phyloP scores from a whole-genome alignment of 2,888 invertebrate species.

The Hirudinaria manillensis region DNA sequence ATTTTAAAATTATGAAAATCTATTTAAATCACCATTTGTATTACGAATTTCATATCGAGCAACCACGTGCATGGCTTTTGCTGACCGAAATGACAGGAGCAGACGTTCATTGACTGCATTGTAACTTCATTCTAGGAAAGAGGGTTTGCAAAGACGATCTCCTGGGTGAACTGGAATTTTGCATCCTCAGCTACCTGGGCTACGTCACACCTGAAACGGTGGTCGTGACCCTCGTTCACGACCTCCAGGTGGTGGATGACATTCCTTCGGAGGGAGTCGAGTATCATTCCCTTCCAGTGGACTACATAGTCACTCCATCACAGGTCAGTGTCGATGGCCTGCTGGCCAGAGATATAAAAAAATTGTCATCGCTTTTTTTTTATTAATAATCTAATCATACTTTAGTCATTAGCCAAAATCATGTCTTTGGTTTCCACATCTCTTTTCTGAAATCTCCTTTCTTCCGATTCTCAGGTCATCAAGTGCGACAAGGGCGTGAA shows the following conservation, averaged over 20 bases:
- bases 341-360: not conserved
- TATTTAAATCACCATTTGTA: too few species aligned
- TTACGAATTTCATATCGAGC: too few species aligned
- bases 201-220: constrained; percentile 10
- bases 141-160: constrained; percentile 22
- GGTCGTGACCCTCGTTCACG: constrained; percentile 27
- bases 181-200: constrained; percentile 19
- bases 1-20: too few species aligned
- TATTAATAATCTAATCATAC: not conserved
- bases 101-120: too few species aligned
- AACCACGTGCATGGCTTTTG: too few species aligned
- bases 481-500: constrained; percentile 12
- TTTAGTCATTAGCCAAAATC: not conserved
- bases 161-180: constrained; percentile 26
- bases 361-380: not conserved
- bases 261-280: not conserved
- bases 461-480: constrained; percentile 23
- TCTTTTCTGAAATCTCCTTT: too few species aligned
- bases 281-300: constrained; percentile 17
- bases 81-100: too few species aligned
- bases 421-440: too few species aligned
- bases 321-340: not conserved
- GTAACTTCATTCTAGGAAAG: not conserved
- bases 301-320: constrained; percentile 28
- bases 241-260: constrained; percentile 20